Evolutionary conservation across 1,140 invertebrate genomes (phyloP), one percentile per base, ranked within the genome.

Genomic region (Bilobella aurantiaca): DNA sequence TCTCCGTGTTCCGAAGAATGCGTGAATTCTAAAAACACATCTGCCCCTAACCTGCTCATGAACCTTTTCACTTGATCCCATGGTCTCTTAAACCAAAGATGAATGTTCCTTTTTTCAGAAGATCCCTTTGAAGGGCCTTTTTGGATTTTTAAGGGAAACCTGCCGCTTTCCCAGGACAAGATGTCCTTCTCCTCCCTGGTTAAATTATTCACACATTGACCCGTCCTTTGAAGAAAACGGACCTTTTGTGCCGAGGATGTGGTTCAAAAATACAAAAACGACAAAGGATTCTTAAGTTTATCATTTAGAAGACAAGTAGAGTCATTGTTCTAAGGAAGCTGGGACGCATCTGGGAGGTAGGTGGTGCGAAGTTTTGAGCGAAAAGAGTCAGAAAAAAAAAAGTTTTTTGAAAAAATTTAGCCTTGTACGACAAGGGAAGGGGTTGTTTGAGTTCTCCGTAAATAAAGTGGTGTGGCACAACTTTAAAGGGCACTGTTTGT

Each of bases 131-230:
- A 23, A 23, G 49, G 8, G 23, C 8, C 5, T 53, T 23, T 12
- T 53, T 53, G 23, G 25, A 23, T 18, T 16, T 53, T 53, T 53
- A n/a, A n/a, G 12, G 49, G 49, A 53, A 53, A 53, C 49, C 49
- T 53, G 49, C 49, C 49, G 12, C 25, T 53, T 53, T 53, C 49
- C 49, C 49, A 53, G 49, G 49, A 23, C 3, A n/a, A n/a, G 37
- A 23, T 53, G 49, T 53, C 3, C 23, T 23, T 53, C 37, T 53
- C 49, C 12, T 14, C 49, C 49, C 49, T 53, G 23, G 49, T 12
- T 53, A 12, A 53, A 53, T 53, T 53, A 53, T 53, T 53, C 49
- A 53, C 49, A 53, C 49, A 53, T 53, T 53, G 49, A 53, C 8
- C 25, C 14, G 14, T 23, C 49, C 23, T 53, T 5, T 8, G 12